Evolutionary conservation across 2,888 invertebrate genomes (phyloP).

Genomic region (Osedax frankpressi): DNA sequence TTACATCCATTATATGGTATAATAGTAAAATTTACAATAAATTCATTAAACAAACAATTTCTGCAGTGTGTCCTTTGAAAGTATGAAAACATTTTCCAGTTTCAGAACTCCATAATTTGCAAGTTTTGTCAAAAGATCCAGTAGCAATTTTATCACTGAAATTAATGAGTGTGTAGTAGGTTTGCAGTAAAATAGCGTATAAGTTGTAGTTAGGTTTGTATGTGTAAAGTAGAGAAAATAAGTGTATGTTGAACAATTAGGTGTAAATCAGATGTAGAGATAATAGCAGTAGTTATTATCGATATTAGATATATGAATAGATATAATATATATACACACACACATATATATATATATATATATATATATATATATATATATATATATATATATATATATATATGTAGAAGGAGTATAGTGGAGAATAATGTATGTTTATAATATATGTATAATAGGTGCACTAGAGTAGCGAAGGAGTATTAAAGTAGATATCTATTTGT

Average conservation of each 20-base stretch:
- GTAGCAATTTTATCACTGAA: slow-evolving; percentile 47
- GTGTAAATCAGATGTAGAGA: no score
- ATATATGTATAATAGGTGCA: no score
- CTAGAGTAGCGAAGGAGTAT: no score
- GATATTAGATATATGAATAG: background rate
- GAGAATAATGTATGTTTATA: no score
- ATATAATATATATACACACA: background rate
- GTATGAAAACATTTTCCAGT: slow-evolving; percentile 46
- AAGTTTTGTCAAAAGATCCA: slow-evolving; percentile 47
- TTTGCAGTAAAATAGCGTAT: background rate
- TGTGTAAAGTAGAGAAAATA: background rate
- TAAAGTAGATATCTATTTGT: no score
- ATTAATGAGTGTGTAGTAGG: slow-evolving; percentile 18
- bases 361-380: background rate
- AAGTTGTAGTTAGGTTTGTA: background rate
- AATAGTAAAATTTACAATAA: no score
- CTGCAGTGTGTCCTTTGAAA: slow-evolving; percentile 44
- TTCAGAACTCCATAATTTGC: slow-evolving; percentile 45
- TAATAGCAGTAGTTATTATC: background rate
- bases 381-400: slow-evolving; percentile 12
- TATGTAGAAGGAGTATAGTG: no score
- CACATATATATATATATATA: background rate
- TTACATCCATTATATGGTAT: no score
- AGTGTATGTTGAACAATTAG: background rate
- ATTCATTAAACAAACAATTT: slow-evolving; percentile 47